Percentiles rank a stretch among this genome's conserved stretches.
phyloP scores from a whole-genome alignment of 2,888 invertebrate species.

The Dynastes grantii region DNA sequence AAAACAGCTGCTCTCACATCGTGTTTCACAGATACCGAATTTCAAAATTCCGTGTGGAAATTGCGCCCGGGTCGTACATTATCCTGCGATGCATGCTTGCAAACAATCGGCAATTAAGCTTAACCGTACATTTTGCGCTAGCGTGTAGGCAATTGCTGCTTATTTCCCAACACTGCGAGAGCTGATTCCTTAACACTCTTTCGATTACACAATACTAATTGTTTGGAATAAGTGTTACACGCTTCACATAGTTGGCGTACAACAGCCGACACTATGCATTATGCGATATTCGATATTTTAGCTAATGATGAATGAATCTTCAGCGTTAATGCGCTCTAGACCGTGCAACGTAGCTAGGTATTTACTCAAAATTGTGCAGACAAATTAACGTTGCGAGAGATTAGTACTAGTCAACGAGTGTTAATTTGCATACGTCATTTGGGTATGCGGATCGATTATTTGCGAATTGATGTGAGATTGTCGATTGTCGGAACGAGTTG shows the following conservation, averaged over 20 bases:
- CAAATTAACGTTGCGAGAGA: slow-evolving; percentile 26
- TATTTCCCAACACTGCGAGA: slow-evolving; percentile 40
- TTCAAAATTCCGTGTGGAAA: slow-evolving; percentile 60
- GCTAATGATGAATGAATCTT: slow-evolving; percentile 35
- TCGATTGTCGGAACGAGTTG: background rate
- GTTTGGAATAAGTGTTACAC: slow-evolving; percentile 26
- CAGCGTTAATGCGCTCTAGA: slow-evolving; percentile 9
- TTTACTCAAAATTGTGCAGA: slow-evolving; percentile 32
- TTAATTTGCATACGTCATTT: slow-evolving; percentile 29
- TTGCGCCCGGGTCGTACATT: slow-evolving; percentile 55
- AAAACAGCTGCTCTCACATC: too few species aligned
- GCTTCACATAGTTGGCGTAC: slow-evolving; percentile 28
- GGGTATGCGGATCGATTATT: slow-evolving; percentile 21
- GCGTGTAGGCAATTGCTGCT: slow-evolving; percentile 44
- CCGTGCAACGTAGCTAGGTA: background rate
- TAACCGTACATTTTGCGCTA: slow-evolving; percentile 56
- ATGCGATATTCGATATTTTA: slow-evolving; percentile 29
- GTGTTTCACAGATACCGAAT: slow-evolving; percentile 52
- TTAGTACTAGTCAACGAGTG: slow-evolving; percentile 32
- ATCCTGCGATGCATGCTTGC: slow-evolving; percentile 54
- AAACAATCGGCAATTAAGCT: slow-evolving; percentile 59
- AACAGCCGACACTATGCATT: slow-evolving; percentile 19
- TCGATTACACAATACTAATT: slow-evolving; percentile 38
- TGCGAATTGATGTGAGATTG: slow-evolving; percentile 3
- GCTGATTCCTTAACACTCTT: slow-evolving; percentile 46